phyloP scores from a whole-genome alignment of 2,888 invertebrate species.

The Chelonus formosanus region DNA sequence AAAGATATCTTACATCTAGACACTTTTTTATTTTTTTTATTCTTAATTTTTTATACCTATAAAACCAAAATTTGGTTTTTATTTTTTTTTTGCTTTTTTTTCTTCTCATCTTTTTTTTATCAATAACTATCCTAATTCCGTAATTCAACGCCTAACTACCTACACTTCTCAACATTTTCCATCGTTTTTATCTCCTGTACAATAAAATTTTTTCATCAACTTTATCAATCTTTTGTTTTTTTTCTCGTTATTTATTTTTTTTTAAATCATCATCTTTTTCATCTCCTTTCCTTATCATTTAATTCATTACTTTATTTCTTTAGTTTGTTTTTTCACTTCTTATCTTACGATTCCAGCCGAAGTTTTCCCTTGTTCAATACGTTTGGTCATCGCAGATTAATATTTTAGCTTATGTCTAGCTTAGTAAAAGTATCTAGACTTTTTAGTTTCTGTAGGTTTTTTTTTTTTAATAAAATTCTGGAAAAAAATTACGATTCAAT shows the following conservation, averaged over 20 bases:
- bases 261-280: not conserved
- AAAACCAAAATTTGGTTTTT: conserved; percentile 38
- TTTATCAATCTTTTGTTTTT: too few relatives aligned
- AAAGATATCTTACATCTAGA: conserved; percentile 48
- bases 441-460: conserved; percentile 45
- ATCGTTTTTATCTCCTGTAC: conserved; percentile 24
- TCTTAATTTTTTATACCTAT: not conserved
- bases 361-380: conserved; percentile 31
- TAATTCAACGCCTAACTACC: conserved; percentile 25
- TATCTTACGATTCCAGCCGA: conserved; percentile 18
- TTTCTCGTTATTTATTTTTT: too few relatives aligned
- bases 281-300: conserved; percentile 6
- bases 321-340: conserved; percentile 15
- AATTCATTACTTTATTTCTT: conserved; percentile 7
- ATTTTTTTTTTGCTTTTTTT: conserved; percentile 29
- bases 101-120: conserved; percentile 24
- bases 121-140: conserved; percentile 27
- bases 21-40: conserved; percentile 42
- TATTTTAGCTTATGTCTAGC: conserved; percentile 53
- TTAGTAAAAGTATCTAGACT: conserved; percentile 47
- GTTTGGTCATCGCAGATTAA: conserved; percentile 60
- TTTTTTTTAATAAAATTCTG: conserved; percentile 58
- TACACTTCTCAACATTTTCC: conserved; percentile 14
- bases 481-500: conserved; percentile 59
- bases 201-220: conserved; percentile 19